Conservation (phyloP, 2,797 vertebrate species). For the Erethizon dorsatum region DNA sequence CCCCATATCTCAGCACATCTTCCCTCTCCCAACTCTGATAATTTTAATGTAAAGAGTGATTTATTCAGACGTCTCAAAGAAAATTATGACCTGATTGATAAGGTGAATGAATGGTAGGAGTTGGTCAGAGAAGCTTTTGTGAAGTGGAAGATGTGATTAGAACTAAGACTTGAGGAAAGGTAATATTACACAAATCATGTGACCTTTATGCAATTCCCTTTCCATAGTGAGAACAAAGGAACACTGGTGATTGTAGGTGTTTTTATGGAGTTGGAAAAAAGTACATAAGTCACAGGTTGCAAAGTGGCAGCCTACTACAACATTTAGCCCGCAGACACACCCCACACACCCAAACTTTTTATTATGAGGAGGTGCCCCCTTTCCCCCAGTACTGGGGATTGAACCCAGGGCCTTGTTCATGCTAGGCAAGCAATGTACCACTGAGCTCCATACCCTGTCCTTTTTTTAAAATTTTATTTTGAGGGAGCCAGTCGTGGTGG, state of each 20-base stretch:
- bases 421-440: not conserved
- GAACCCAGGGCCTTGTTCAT: not conserved
- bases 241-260: not conserved
- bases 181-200: conserved; percentile 29
- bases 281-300: conserved; percentile 41
- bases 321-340: conserved; percentile 24
- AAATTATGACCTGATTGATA: not conserved
- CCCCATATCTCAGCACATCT: conserved; percentile 3
- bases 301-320: not conserved
- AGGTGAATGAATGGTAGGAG: not conserved
- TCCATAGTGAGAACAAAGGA: not conserved
- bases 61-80: conserved; percentile 5
- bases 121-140: conserved; percentile 49
- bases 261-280: conserved; percentile 48
- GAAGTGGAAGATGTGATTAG: conserved; percentile 2
- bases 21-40: not conserved
- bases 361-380: not conserved
- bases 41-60: conserved; percentile 13
- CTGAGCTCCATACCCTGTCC: not conserved
- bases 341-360: not conserved
- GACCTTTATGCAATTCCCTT: not conserved
- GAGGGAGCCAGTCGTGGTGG: not conserved
- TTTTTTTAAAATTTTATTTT: not conserved
- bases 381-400: not conserved
- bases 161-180: conserved; percentile 33